Conservation (phyloP, 2,113 vertebrate species). For the Prochilodus magdalenae region DNA sequence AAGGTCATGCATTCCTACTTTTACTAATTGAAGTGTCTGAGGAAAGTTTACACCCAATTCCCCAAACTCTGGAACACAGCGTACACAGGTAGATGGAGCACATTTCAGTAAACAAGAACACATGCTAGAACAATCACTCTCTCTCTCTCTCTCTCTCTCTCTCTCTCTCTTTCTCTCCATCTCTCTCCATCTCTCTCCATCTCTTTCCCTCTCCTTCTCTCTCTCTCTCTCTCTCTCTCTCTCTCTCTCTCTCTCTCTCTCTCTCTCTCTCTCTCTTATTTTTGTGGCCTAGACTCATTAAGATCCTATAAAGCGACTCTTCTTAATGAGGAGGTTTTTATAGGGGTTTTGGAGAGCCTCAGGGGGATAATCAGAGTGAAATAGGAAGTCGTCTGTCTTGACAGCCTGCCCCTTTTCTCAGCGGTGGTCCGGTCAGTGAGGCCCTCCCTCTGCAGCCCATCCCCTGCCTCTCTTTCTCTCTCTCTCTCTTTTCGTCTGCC, state of each 20-base stretch:
- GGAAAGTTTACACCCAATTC: slow-evolving; percentile 8
- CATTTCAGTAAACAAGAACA: slow-evolving; percentile 35
- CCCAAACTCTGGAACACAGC: neutral
- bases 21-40: neutral
- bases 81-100: slow-evolving; percentile 1
- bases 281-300: slow-evolving; percentile 78
- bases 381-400: slow-evolving; percentile 97
- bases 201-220: neutral
- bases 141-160: slow-evolving; percentile 5
- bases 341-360: slow-evolving; percentile 67
- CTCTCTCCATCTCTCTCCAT: neutral
- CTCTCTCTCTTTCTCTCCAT: neutral
- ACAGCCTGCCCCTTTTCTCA: slow-evolving; percentile 86
- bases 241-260: slow-evolving; percentile 6
- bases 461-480: slow-evolving; percentile 49
- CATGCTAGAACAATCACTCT: neutral
- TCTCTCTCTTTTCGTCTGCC: slow-evolving; percentile 20
- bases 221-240: slow-evolving; percentile 1
- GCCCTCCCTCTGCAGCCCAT: slow-evolving; percentile 57
- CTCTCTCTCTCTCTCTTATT: slow-evolving; percentile 19
- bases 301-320: slow-evolving; percentile 74
- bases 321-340: slow-evolving; percentile 80
- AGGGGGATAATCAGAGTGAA: slow-evolving; percentile 78
- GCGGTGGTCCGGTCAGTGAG: slow-evolving; percentile 87
- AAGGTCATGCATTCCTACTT: neutral